Evolutionary conservation across 1,140 invertebrate genomes (phyloP).

Genomic region (Drosophila orosa): DNA sequence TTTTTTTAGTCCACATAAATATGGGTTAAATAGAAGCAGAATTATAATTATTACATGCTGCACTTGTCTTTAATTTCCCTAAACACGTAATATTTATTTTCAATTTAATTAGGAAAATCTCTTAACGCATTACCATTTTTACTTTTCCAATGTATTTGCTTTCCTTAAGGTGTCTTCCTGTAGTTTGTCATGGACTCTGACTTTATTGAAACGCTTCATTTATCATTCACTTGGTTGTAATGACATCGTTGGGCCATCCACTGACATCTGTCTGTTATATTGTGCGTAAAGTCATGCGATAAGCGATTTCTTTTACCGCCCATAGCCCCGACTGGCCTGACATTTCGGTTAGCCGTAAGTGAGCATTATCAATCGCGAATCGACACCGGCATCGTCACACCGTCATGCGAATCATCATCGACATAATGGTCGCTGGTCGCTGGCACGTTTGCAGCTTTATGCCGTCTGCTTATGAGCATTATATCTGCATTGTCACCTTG

Average conservation of each 20-base stretch:
- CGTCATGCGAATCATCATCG: slow-evolving; percentile 49
- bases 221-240: slow-evolving; percentile 21
- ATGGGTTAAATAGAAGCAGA: background rate
- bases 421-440: slow-evolving; percentile 36
- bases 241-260: slow-evolving; percentile 47
- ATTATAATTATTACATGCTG: background rate
- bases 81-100: background rate
- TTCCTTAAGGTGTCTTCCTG: background rate
- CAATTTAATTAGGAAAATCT: background rate
- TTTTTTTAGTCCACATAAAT: background rate
- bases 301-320: slow-evolving; percentile 56
- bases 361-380: slow-evolving; percentile 75
- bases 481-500: slow-evolving; percentile 81
- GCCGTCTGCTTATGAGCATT: slow-evolving; percentile 66
- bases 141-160: background rate
- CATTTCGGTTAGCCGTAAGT: slow-evolving; percentile 60
- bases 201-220: slow-evolving; percentile 9
- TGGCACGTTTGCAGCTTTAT: slow-evolving; percentile 62
- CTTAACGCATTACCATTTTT: background rate
- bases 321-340: slow-evolving; percentile 29
- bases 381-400: slow-evolving; percentile 17
- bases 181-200: background rate
- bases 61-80: background rate
- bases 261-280: slow-evolving; percentile 63
- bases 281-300: slow-evolving; percentile 70